Base-by-base conservation (phyloP, 2,113 vertebrate genomes). In the Protobothrops flavoviridis region DNA sequence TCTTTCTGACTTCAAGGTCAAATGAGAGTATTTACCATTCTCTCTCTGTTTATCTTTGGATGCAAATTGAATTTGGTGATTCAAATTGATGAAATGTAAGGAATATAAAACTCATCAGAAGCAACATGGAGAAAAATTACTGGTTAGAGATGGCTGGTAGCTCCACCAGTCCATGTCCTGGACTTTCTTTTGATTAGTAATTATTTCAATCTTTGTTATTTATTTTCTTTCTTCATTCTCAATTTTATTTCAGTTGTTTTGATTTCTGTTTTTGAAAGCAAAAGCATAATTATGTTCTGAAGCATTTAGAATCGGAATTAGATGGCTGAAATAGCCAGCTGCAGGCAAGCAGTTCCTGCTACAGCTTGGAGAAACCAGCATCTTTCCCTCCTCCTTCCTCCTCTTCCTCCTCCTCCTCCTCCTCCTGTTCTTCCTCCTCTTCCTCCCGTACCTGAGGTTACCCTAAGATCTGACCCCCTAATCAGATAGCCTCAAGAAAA, bases 41-140 rank as follows among this genome's bases (percentile, higher is more conserved):
- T 95, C 94, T 97, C 97, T 98, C 97, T 97, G 98, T 98, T 98
- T 98, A 98, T 98, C 96, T 96, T 96, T 88, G 94, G 95, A 98
- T 97, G 97, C 97, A 98, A 95, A 97, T 97, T 98, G 96, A 96
- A 97, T 97, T 96, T 97, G 97, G 96, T 95, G 96, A 96, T 96
- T 96, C 88, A 91, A 96, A 96, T 96, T 96, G 97, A 97, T 96
- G 96, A 96, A 97, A 95, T 92, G 96, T 95, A 97, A 94, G 94
- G 97, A 97, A 95, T 95, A 92, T 95, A 96, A 97, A 96, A 93
- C 97, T 96, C 96, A 95, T 97, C 96, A 95, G 95, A 96, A 93
- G 93, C 0, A 11, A 96, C 69, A 94, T 0, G 53, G 81, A 93
- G 94, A 93, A 94, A 95, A 95, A 95, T 94, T 97, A 96, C 94